Conservation (phyloP, 2,113 vertebrate genomes). For the Strigops habroptila region DNA sequence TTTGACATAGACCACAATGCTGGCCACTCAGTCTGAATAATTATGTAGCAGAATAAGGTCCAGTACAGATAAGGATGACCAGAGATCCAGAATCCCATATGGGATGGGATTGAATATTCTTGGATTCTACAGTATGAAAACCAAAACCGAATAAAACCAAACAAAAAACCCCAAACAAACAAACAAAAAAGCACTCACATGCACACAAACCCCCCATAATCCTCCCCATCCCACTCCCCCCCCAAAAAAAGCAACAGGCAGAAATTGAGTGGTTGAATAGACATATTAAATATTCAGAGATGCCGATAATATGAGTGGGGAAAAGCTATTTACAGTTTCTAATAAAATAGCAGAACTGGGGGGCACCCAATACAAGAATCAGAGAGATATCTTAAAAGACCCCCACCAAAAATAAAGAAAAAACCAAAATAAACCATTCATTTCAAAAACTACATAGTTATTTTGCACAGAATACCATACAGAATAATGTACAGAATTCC, state of each 20-base stretch:
- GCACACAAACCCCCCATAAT: not conserved
- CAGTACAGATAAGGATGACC: not conserved
- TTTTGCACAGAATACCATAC: not conserved
- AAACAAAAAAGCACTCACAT: not conserved
- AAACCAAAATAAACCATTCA: not conserved
- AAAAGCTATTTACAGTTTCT: not conserved
- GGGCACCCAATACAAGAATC: not conserved
- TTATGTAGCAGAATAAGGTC: not conserved
- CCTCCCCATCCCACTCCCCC: too few species aligned
- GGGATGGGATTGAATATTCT: not conserved
- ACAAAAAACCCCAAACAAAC: not conserved
- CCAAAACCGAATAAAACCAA: not conserved
- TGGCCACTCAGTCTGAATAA: not conserved
- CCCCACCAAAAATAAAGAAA: not conserved
- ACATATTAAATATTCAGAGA: not conserved
- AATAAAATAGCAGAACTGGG: not conserved
- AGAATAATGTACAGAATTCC: not conserved
- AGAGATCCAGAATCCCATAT: not conserved
- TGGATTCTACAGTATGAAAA: not conserved
- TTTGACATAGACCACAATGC: not conserved
- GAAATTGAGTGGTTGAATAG: not conserved
- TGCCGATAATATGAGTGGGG: not conserved
- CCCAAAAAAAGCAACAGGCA: not conserved
- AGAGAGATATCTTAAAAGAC: not conserved
- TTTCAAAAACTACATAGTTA: rapidly evolving